These are phyloP conservation scores for Apamea epomidion DNA, from an alignment of 2,888 invertebrate species.

Conservation along the genomic window DNA sequence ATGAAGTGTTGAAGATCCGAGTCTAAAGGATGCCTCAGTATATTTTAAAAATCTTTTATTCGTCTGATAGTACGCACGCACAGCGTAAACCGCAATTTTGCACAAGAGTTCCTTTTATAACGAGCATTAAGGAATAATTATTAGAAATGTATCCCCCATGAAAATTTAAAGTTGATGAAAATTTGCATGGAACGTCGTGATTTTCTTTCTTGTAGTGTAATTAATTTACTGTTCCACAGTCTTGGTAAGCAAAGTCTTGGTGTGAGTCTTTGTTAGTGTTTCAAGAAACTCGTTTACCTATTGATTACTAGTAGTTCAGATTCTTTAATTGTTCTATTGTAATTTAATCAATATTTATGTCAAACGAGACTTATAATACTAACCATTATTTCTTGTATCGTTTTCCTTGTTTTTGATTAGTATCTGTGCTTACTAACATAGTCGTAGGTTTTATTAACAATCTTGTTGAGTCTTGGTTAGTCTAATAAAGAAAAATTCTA, in stretches of 20 bases:
- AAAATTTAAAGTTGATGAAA: too few species aligned
- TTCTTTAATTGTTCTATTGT: neutral
- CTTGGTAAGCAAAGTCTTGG: neutral
- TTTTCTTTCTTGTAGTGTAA: neutral
- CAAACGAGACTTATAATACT: neutral
- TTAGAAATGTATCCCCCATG: neutral
- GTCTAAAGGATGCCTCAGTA: neutral
- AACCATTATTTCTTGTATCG: too few species aligned
- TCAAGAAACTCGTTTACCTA: neutral
- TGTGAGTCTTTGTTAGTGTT: neutral
- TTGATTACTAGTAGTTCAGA: neutral
- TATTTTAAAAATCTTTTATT: neutral
- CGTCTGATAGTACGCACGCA: neutral
- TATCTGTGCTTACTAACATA: too few species aligned
- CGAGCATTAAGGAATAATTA: neutral
- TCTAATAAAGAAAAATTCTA: too few species aligned
- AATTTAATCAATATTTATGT: neutral
- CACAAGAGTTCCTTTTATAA: neutral
- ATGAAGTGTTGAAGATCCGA: neutral
- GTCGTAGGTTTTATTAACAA: too few species aligned
- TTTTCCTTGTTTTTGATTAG: too few species aligned
- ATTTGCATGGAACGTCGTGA: too few species aligned
- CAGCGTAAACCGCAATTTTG: neutral
- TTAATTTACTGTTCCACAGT: neutral
- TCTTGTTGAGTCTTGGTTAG: too few species aligned